These are phyloP conservation scores for Teinopalpus imperialis DNA, from an alignment of 2,888 invertebrate genomes.

Conservation along the genomic window DNA sequence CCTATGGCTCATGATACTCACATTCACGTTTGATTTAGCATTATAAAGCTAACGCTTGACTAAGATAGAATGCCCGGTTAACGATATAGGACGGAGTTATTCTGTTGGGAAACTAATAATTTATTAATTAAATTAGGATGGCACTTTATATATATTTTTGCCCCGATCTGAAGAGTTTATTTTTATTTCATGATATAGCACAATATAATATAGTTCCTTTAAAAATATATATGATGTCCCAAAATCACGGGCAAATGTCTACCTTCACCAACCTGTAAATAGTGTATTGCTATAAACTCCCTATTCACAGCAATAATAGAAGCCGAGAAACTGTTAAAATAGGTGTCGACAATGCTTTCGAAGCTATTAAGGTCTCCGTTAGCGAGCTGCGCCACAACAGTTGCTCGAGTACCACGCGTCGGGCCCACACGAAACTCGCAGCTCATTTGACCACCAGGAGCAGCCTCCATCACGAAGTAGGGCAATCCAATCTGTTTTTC, in stretches of 20 bases:
- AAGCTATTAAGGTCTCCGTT: slow-evolving; percentile 66
- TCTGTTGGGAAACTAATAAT: too few species aligned
- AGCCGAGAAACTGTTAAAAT: slow-evolving; percentile 59
- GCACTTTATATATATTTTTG: too few species aligned
- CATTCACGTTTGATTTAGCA: too few species aligned
- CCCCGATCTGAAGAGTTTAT: too few species aligned
- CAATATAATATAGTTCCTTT: too few species aligned
- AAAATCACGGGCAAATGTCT: not conserved
- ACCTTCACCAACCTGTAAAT: slow-evolving; percentile 53
- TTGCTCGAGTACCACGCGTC: slow-evolving; percentile 55
- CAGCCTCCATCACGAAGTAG: slow-evolving; percentile 73
- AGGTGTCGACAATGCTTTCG: slow-evolving; percentile 69
- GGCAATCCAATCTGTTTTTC: slow-evolving; percentile 53
- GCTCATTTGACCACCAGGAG: slow-evolving; percentile 74
- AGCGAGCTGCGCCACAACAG: slow-evolving; percentile 65
- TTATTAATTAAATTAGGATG: too few species aligned
- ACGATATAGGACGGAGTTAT: too few species aligned
- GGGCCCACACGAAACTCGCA: slow-evolving; percentile 69
- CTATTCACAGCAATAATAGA: slow-evolving; percentile 71
- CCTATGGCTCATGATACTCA: too few species aligned
- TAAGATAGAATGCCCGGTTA: too few species aligned
- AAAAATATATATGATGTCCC: too few species aligned
- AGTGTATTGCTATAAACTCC: slow-evolving; percentile 72
- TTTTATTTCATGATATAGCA: too few species aligned
- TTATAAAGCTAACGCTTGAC: too few species aligned